Base-by-base conservation (phyloP, 2,113 vertebrate genomes). In the Ginglymostoma cirratum region DNA sequence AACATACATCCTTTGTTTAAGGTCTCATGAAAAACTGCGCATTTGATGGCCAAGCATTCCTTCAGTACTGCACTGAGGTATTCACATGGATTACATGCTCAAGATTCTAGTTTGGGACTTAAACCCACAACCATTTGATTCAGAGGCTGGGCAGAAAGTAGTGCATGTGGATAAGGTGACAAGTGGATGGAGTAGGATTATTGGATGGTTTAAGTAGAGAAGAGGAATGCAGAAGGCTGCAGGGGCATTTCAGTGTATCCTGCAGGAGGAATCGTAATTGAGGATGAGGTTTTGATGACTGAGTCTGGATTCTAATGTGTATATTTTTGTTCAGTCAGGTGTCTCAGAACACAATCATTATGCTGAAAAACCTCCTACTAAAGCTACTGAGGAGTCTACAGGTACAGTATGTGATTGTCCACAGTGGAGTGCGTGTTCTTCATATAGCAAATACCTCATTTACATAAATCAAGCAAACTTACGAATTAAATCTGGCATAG, bases 271-370 rank as follows among this genome's bases (percentile, higher is more conserved):
- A 38, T 17, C 2, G 78, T 83, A 38, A 83, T 86, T 21, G 23
- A 45, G 5, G 21, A 48, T 48, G 48, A 48, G 83, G 42, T n/a
- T 83, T 86, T 86, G 48, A 48, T 86, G 38, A 86, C 24, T 86
- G 42, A 10, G 42, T 4, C 5, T 48, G 42, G 83, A 8, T 86
- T 42, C 45, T 86, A 86, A 86, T 86, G 17, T 48, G 19, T 42
- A 48, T 86, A 86, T 86, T 45, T 86, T 86, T 86, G 42, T 86
- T 86, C 83, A 86, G 83, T 42, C 83, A 86, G 83, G 83, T 86
- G 7, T 86, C 5, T 86, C 83, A 42, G n/a, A 42, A 83, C 38
- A 0, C 78, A 38, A 83, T 83, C 78, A 42, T 24, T 38, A 42
- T 38, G n/a, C 78, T 83, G 42, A 48, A 48, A 21, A 27, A 0